Evolutionary conservation across 2,888 invertebrate genomes (phyloP), one percentile per base, ranked within the genome.

Genomic region (Melieria crassipennis): DNA sequence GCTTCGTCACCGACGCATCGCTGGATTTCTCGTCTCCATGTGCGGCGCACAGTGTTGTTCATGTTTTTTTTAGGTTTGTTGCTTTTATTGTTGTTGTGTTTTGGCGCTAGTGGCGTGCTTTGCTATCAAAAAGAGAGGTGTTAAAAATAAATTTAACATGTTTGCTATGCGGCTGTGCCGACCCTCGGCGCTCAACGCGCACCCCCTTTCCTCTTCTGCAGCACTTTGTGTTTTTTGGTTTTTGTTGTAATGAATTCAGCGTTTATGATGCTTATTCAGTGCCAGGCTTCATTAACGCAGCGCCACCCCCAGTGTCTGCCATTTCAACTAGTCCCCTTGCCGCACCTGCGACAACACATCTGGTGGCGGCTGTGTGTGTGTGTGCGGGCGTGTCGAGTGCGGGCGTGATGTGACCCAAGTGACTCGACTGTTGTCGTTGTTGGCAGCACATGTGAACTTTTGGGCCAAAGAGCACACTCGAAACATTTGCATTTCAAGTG

Each of bases 251-350:
- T 81, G 82, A 82, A 82, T 82, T 82, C 81, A 82, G 78, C 82
- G 80, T 82, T 82, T 82, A 82, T 82, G 79, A 78, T 78, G 80
- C 79, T 81, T 82, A 79, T 82, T 80, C 80, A 79, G 78, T 81
- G 79, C 30, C 55, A 77, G 76, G 77, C 79, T 81, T 80, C 79
- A 78, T 81, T 82, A 80, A 79, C 80, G 78, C 79, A 45, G 63
- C 58, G 60, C 43, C 16, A 56, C 0, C 42, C 30, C 30, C 30
- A 30, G 30, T 30, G 30, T 30, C 30, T 30, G 30, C 30, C 3
- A 30, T 30, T 30, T 30, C 2, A 30, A 30, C 30, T 30, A 30
- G 30, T 30, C 30, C 30, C 30, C 30, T 30, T 30, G 13, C 7
- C 46, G 30, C 13, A 48, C 11, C 62, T 47, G 75, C 67, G 74